Conservation (phyloP, 2,113 vertebrate species). For the Octodon degus region DNA sequence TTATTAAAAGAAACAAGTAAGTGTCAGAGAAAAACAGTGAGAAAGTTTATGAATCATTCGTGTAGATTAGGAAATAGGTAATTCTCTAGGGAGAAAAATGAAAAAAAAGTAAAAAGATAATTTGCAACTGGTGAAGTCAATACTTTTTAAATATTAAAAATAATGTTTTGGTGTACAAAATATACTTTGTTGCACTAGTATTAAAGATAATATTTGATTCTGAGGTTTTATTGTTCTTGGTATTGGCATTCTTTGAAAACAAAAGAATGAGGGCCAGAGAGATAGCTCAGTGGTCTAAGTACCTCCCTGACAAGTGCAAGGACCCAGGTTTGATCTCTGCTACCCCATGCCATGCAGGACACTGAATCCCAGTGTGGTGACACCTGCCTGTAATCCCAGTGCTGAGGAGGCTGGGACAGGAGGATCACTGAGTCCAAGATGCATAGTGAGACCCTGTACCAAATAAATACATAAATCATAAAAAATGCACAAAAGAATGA, state of each 20-base stretch:
- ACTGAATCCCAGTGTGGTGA: too few relatives aligned
- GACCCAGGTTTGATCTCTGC: too few relatives aligned
- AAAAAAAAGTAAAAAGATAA: background rate
- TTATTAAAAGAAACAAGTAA: background rate
- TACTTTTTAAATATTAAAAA: conserved; percentile 15
- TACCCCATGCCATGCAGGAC: too few relatives aligned
- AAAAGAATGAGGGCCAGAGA: background rate
- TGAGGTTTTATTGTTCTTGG: background rate
- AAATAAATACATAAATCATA: too few relatives aligned
- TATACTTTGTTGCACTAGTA: background rate
- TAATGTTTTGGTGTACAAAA: background rate
- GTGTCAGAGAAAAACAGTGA: background rate
- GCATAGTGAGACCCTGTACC: too few relatives aligned
- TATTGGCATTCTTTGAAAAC: background rate
- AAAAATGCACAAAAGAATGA: background rate
- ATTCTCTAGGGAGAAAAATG: background rate
- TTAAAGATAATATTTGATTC: conserved; percentile 3
- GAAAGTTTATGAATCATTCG: background rate
- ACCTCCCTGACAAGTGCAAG: too few relatives aligned
- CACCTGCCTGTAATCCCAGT: too few relatives aligned
- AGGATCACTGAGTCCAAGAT: too few relatives aligned
- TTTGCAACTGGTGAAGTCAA: background rate
- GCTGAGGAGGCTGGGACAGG: too few relatives aligned
- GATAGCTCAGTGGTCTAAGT: too few relatives aligned
- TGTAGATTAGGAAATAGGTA: background rate